A percentile compares a stretch with the other conserved stretches of the same genome.
phyloP scores from a whole-genome alignment of 2,113 vertebrate species.

The Echinops telfairi region DNA sequence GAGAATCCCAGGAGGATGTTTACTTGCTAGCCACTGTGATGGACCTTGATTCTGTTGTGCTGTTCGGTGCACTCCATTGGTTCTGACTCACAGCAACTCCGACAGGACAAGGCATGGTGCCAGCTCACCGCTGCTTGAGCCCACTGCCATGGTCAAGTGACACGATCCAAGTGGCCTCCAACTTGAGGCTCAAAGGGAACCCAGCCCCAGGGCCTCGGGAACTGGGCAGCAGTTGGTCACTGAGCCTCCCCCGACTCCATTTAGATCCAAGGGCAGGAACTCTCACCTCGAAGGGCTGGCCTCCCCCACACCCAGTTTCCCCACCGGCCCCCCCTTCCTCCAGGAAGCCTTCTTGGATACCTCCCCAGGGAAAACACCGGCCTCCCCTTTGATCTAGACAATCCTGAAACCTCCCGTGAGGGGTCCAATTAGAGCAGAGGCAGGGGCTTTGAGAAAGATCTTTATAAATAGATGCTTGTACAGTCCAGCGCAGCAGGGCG shows the following conservation, averaged over 20 bases:
- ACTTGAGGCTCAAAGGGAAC: no score
- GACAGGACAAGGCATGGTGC: no score
- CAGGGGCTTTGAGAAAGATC: constrained; percentile 23
- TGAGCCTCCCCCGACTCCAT: no score
- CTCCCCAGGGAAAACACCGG: neutral
- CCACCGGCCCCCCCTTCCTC: neutral
- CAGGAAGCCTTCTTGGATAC: constrained; percentile 7
- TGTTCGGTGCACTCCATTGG: no score
- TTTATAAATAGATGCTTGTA: constrained; percentile 73
- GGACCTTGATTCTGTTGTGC: no score
- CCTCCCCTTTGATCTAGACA: neutral
- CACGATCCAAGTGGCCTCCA: no score
- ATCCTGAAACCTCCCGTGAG: neutral
- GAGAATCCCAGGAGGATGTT: no score
- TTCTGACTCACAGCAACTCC: no score
- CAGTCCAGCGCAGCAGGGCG: neutral
- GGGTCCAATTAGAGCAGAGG: no score
- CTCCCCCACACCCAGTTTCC: neutral
- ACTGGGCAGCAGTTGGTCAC: no score
- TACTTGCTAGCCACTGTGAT: neutral
- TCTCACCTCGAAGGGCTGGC: neutral
- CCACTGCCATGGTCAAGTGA: neutral
- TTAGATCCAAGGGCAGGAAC: no score
- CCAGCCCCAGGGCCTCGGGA: no score
- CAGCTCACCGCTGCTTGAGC: neutral